These are phyloP conservation scores for Carabus problematicus DNA, from an alignment of 2,888 invertebrate species.

Conservation along the genomic window DNA sequence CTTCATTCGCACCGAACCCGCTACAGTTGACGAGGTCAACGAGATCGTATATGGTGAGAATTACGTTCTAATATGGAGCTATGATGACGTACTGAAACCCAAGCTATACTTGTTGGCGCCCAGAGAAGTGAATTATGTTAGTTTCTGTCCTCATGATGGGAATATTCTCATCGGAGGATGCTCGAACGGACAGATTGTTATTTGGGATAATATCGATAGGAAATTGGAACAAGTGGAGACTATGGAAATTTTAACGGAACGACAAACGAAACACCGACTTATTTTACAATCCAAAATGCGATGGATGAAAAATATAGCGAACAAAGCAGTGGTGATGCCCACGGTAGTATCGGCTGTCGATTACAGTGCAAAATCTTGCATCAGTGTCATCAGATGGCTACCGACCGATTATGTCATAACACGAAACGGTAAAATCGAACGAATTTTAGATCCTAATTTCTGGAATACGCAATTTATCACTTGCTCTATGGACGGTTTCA, in stretches of 20 bases:
- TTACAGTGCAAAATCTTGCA: constrained; percentile 68
- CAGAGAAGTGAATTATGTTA: constrained; percentile 69
- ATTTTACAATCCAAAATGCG: constrained; percentile 68
- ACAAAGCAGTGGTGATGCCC: constrained; percentile 65
- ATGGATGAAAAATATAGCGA: constrained; percentile 73
- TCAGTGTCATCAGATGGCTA: constrained; percentile 74
- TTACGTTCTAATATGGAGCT: constrained; percentile 78
- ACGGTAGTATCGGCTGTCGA: constrained; percentile 69
- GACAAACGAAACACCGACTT: constrained; percentile 57
- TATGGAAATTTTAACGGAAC: constrained; percentile 23
- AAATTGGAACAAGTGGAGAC: constrained; percentile 56
- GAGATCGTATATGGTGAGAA: constrained; percentile 55
- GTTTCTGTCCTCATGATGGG: constrained; percentile 74
- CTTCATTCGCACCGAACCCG: neutral
- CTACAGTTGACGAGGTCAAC: constrained; percentile 44
- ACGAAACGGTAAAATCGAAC: constrained; percentile 65
- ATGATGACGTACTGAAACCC: constrained; percentile 71
- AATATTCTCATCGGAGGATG: constrained; percentile 76
- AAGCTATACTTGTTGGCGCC: constrained; percentile 73
- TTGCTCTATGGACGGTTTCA: constrained; percentile 70
- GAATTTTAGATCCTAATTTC: constrained; percentile 55
- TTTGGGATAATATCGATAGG: constrained; percentile 72
- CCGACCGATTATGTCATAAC: constrained; percentile 67
- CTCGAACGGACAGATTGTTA: constrained; percentile 72
- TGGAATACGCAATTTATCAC: constrained; percentile 67